These are phyloP conservation scores for Pemphigus obesinymphae DNA, from an alignment of 1,140 invertebrate species.

Conservation along the genomic window DNA sequence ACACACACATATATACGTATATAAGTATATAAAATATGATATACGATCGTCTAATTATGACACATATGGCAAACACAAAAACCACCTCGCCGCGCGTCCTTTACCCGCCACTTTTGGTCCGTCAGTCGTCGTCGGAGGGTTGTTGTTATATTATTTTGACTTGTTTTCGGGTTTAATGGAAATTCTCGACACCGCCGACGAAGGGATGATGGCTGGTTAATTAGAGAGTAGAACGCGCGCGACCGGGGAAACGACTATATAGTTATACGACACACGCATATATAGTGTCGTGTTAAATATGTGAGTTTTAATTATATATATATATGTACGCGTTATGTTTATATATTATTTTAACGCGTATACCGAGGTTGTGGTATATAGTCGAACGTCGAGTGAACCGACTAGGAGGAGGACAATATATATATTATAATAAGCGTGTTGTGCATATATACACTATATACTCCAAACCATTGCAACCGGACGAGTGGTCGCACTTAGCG, in stretches of 20 bases:
- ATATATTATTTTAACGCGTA: not conserved
- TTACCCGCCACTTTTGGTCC: not conserved
- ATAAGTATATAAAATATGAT: not conserved
- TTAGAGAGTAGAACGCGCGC: not conserved
- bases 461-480: not conserved
- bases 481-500: not conserved
- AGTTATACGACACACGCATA: not conserved
- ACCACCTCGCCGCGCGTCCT: not conserved
- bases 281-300: conserved; percentile 11
- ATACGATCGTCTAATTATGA: conserved; percentile 35
- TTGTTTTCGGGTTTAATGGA: conserved; percentile 30
- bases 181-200: not conserved
- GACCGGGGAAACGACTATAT: not conserved
- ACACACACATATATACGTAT: not conserved
- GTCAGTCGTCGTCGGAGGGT: not conserved
- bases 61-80: conserved; percentile 7
- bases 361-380: not conserved
- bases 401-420: not conserved
- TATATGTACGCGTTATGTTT: not conserved
- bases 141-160: conserved; percentile 1
- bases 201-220: conserved; percentile 17
- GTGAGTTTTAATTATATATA: conserved; percentile 3
- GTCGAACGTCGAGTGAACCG: too few relatives aligned
- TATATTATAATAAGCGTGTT: not conserved
- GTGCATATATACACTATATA: not conserved